A percentile compares a stretch with the other conserved stretches of the same genome.
Evolutionary conservation across 2,797 vertebrate genomes (phyloP).

Genomic region (Enoplosus armatus): DNA sequence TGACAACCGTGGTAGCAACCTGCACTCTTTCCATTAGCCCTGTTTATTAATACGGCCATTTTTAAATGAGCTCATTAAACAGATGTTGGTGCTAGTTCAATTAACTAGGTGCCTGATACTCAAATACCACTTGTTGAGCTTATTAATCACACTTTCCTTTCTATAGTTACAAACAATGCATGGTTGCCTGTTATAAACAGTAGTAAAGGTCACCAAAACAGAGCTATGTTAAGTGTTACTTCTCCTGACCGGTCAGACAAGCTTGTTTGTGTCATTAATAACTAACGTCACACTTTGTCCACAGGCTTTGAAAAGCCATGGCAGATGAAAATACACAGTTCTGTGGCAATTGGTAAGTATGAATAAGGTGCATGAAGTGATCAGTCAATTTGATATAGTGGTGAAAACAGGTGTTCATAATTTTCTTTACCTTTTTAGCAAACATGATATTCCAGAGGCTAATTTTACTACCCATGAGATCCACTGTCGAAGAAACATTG

Average conservation of each 20-base stretch:
- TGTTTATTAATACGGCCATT: not conserved
- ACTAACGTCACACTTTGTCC: conserved; percentile 7
- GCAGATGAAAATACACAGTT: conserved; percentile 86
- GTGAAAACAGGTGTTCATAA: not conserved
- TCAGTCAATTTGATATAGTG: not conserved
- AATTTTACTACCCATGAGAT: conserved; percentile 98
- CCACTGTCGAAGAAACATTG: conserved; percentile 94
- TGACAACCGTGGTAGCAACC: not conserved
- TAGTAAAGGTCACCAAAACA: not conserved
- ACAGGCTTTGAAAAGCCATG: conserved; percentile 75
- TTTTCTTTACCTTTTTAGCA: conserved; percentile 79
- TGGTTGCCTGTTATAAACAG: not conserved
- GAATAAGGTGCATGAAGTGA: not conserved
- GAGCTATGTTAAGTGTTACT: not conserved
- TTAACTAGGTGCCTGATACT: not conserved
- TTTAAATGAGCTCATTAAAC: not conserved
- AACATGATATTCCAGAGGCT: conserved; percentile 92
- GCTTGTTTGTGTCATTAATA: conserved; percentile 15
- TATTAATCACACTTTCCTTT: not conserved
- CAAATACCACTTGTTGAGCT: not conserved
- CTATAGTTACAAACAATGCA: not conserved
- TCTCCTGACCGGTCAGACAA: not conserved
- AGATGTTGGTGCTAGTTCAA: not conserved
- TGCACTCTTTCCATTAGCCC: not conserved
- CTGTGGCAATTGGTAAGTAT: conserved; percentile 86